Evolutionary conservation across 2,113 vertebrate species (phyloP), one percentile per base, ranked within the genome.

Genomic region (Chroicocephalus ridibundus): DNA sequence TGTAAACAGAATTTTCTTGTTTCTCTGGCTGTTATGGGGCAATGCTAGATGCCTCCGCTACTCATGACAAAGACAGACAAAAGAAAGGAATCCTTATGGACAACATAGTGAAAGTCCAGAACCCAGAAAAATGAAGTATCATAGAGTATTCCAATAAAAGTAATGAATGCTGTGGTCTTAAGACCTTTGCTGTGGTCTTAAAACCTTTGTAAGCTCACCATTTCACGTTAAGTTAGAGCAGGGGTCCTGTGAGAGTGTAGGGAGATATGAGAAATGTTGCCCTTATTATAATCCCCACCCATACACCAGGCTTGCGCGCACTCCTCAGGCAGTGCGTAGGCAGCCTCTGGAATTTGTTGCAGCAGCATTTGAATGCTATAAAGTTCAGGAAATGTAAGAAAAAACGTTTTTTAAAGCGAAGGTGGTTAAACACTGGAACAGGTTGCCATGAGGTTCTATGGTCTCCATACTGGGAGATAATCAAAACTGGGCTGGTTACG

Each of bases 251-350:
- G 54, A 29, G 47, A 46, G 29, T 5, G 27, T 18, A 66, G 44
- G 42, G 44, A 81, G 24, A 36, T 13, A 6, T 15, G 21, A 74
- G 42, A n/a, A 83, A 11, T 6, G 4, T 31, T 47, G 22, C 12
- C 19, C 19, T 24, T 27, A 24, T 19, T 54, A 15, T 17, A 36
- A 36, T 44, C 32, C 27, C 5, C 11, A 26, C 16, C n/a, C 29
- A 14, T 9, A 13, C 4, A 32, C 8, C 26, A 29, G n/a, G 16
- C 24, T 66, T 61, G 15, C 1, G 2, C 1, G 6, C 1, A 0
- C 8, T 82, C 42, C 52, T 82, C 42, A 38, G 70, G 17, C 68
- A 71, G 38, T n/a, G 21, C 20, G 13, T 7, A 21, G 31, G 13
- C 19, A 60, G 38, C 57, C 25, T 72, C 17, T 86, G 71, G 15